Conservation (phyloP, 2,888 invertebrate species). For the Lydus trimaculatus region DNA sequence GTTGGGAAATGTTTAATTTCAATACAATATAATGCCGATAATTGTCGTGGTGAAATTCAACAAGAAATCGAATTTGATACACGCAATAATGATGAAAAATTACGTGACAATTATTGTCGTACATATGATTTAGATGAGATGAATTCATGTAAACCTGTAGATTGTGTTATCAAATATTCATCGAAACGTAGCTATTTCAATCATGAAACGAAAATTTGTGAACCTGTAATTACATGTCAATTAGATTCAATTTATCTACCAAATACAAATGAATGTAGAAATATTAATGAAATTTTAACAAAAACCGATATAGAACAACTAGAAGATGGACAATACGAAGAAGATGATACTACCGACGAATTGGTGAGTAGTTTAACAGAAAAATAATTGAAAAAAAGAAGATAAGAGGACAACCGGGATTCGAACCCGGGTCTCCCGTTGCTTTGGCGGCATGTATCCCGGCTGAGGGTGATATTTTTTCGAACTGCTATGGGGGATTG, state of each 20-base stretch:
- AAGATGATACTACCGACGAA: conserved; percentile 6
- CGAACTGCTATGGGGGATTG: too few species aligned
- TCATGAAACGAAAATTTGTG: conserved; percentile 50
- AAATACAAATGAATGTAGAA: conserved; percentile 56
- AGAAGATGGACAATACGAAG: conserved; percentile 37
- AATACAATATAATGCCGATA: conserved; percentile 37
- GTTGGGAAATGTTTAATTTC: conserved; percentile 43
- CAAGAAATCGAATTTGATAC: conserved; percentile 27
- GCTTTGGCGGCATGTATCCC: too few species aligned
- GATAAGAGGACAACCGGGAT: too few species aligned
- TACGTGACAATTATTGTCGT: conserved; percentile 41
- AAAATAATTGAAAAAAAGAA: too few species aligned
- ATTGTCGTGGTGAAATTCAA: conserved; percentile 31
- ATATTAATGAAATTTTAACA: conserved; percentile 53
- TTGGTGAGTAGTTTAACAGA: conserved; percentile 24
- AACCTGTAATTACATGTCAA: conserved; percentile 56
- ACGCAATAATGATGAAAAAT: conserved; percentile 2
- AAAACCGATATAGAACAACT: conserved; percentile 48
- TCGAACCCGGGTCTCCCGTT: too few species aligned
- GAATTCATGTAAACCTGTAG: conserved; percentile 62
- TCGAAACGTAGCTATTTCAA: conserved; percentile 64
- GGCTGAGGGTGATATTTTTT: too few species aligned
- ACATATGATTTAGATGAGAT: conserved; percentile 62
- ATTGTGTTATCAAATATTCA: conserved; percentile 66
- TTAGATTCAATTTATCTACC: conserved; percentile 42